These are phyloP conservation scores for Sesia bembeciformis DNA, from an alignment of 2,888 invertebrate genomes.

Conservation along the genomic window DNA sequence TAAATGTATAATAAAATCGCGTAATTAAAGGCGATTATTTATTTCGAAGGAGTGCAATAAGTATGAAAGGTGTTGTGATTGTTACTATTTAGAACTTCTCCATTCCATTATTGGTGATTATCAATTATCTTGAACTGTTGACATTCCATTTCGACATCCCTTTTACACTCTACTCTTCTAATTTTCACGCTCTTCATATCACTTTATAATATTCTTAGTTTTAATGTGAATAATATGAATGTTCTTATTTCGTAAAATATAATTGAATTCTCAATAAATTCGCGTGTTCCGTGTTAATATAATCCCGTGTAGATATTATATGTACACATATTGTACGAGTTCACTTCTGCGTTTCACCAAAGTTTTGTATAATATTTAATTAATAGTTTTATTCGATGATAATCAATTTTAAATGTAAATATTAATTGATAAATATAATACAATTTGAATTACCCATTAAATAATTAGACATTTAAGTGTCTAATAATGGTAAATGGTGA, in stretches of 20 bases:
- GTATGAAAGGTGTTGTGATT: constrained; percentile 70
- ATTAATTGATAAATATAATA: constrained; percentile 58
- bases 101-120: neutral
- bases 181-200: neutral
- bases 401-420: constrained; percentile 71
- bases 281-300: constrained; percentile 1
- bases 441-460: constrained; percentile 58
- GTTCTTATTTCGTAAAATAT: neutral
- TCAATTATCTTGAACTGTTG: constrained; percentile 45
- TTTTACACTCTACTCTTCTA: constrained; percentile 11
- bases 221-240: neutral
- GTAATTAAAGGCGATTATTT: constrained; percentile 41
- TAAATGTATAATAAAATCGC: constrained; percentile 67
- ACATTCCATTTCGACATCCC: constrained; percentile 60
- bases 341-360: constrained; percentile 69
- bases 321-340: constrained; percentile 50
- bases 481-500: constrained; percentile 67
- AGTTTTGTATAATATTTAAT: constrained; percentile 72
- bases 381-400: constrained; percentile 65
- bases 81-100: constrained; percentile 50
- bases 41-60: constrained; percentile 72
- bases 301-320: constrained; percentile 36
- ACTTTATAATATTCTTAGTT: neutral
- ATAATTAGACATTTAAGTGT: constrained; percentile 58
- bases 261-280: neutral